Evolutionary conservation across 2,888 invertebrate genomes (phyloP).

Genomic region (Cyclophora punctaria): DNA sequence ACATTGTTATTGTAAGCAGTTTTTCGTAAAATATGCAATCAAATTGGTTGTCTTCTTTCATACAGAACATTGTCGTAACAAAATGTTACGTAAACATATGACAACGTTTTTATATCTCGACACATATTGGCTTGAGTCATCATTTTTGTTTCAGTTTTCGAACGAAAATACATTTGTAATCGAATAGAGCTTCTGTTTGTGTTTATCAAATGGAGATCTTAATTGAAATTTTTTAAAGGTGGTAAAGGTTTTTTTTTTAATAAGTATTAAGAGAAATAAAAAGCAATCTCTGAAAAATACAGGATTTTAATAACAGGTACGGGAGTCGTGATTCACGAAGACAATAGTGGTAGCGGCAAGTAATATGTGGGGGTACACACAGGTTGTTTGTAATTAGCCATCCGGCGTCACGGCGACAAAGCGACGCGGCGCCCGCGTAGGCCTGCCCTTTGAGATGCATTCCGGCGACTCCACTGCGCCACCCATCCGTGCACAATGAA

Average conservation of each 20-base stretch:
- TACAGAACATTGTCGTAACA: no score
- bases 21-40: conserved; percentile 22
- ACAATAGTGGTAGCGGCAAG: conserved; percentile 19
- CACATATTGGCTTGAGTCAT: not conserved
- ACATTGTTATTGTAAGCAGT: conserved; percentile 23
- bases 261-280: no score
- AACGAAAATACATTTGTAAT: not conserved
- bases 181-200: conserved; percentile 23
- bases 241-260: no score
- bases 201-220: conserved; percentile 10
- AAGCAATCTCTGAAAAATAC: no score
- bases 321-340: no score
- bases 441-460: conserved; percentile 30
- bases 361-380: conserved; percentile 38
- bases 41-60: conserved; percentile 12
- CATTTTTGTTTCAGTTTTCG: not conserved
- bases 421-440: conserved; percentile 17
- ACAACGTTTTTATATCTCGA: not conserved
- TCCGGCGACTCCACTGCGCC: conserved; percentile 22
- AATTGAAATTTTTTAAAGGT: conserved; percentile 14
- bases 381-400: conserved; percentile 46
- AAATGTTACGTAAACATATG: not conserved
- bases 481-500: conserved; percentile 28
- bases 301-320: no score
- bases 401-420: conserved; percentile 36